Evolutionary conservation across 2,888 invertebrate genomes (phyloP), one percentile per base, ranked within the genome.

Genomic region (Tortrix viridana): DNA sequence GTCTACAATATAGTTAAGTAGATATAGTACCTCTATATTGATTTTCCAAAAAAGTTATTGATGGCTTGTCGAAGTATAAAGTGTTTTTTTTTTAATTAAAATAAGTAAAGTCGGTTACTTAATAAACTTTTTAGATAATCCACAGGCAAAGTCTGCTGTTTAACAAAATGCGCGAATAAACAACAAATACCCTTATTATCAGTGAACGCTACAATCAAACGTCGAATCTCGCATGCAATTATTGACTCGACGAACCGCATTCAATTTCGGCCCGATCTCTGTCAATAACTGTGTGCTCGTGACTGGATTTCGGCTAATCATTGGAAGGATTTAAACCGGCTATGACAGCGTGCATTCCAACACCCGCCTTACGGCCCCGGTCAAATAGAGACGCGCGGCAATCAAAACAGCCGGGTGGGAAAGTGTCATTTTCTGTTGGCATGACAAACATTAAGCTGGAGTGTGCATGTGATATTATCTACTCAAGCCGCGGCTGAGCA

Each of bases 281-380:
- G 75, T 79, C 79, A 76, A 76, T 79, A 75, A 71, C 70, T 74
- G 68, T 68, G 63, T 66, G 69, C 67, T 76, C 81, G 80, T 82
- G 82, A 79, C 79, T 74, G 72, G 74, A 74, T 77, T 80, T 76
- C 75, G 74, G 77, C 77, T 81, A 80, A 82, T 81, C 82, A 80
- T 81, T 74, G 74, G 73, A 71, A 67, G 71, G 75, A 70, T 75
- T 74, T 61, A 73, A 79, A 77, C 77, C 77, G 75, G 76, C 78
- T 77, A 72, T 75, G 80, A 79, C 77, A 77, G 73, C 69, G 71
- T 71, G 71, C 77, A 81, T 81, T 82, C 82, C 79, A 75, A 69
- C 74, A 75, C 68, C 58, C 71, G 72, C 73, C 68, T 60, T 66
- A 43, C 48, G 65, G 49, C 52, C 53, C 63, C 56, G 67, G 62